Base-by-base conservation (phyloP, 2,888 invertebrate species). In the Thysanoteuthis rhombus region DNA sequence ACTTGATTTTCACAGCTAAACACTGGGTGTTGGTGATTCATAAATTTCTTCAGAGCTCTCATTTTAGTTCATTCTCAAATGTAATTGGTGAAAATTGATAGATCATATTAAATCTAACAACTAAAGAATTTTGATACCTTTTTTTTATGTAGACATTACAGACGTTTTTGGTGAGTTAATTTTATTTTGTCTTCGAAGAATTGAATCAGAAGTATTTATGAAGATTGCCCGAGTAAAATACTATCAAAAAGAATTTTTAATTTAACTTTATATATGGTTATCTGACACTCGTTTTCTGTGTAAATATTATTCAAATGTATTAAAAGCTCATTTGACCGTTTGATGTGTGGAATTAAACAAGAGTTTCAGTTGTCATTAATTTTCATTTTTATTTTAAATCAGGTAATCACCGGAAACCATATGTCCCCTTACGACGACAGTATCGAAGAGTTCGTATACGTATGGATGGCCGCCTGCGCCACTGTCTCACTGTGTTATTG, bases 401-500 rank as follows among this genome's bases (percentile, higher is more conserved):
- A 92, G 92, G 92, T 45, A 92, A 40, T 45, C 40, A 92, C 45
- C 92, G 45, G 40, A 93, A 93, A 58, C 39, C 39, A 28, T 58
- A 47, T 52, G 47, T 93, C 22, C 93, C 93, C 28, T 58, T 93
- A 47, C 47, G 58, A 58, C 42, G 58, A 36, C 93, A 58, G 25
- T 93, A 93, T 52, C 93, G 58, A 22, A 38, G 93, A 58, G 93
- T 93, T 39, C 93, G 93, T 22, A 58, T 93, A 36, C 47, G 93
- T 38, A 58, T 93, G 93, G 58, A 58, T 93, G 93, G 93, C 5
- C 93, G 58, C 8, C 47, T 58, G 2, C 58, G 45, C 16, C 93
- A 93, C 52, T 93, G 47, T 47, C 93, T 90, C 16, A 39, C 75
- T 8, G 91, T 94, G 39, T 89, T 94, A 4, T 93, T 93, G 58